Conservation (phyloP, 1,140 invertebrate species). For the Drosophila suzukii region DNA sequence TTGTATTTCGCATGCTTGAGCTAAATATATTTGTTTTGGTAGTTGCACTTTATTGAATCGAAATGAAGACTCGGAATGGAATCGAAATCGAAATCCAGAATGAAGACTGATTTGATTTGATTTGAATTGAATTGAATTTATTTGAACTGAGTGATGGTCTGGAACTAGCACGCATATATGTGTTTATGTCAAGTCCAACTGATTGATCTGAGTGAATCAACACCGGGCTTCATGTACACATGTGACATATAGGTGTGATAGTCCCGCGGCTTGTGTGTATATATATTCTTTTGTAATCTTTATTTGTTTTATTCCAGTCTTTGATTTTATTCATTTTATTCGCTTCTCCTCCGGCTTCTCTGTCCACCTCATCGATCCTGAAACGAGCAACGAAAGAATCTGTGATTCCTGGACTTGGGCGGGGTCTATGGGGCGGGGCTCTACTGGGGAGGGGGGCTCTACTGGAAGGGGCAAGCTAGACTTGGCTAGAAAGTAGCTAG, state of each 20-base stretch:
- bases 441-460: neutral
- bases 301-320: constrained; percentile 66
- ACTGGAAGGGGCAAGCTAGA: constrained; percentile 25
- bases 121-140: neutral
- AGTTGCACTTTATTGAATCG: constrained; percentile 14
- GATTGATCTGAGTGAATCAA: constrained; percentile 4
- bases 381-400: constrained; percentile 56
- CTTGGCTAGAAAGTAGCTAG: constrained; percentile 35
- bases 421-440: neutral
- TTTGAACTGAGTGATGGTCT: constrained; percentile 14
- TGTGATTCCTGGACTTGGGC: constrained; percentile 24
- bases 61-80: constrained; percentile 40
- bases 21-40: constrained; percentile 31
- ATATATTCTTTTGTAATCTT: constrained; percentile 12
- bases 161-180: constrained; percentile 4
- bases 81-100: constrained; percentile 30
- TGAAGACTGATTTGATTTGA: constrained; percentile 29
- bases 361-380: constrained; percentile 9
- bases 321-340: constrained; percentile 69
- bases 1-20: constrained; percentile 49
- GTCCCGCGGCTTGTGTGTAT: neutral
- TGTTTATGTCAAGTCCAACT: constrained; percentile 9
- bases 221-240: neutral
- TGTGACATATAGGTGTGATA: constrained; percentile 5
- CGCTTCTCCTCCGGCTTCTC: constrained; percentile 11